Base-by-base conservation (phyloP, 2,888 invertebrate genomes). In the Thera britannica region DNA sequence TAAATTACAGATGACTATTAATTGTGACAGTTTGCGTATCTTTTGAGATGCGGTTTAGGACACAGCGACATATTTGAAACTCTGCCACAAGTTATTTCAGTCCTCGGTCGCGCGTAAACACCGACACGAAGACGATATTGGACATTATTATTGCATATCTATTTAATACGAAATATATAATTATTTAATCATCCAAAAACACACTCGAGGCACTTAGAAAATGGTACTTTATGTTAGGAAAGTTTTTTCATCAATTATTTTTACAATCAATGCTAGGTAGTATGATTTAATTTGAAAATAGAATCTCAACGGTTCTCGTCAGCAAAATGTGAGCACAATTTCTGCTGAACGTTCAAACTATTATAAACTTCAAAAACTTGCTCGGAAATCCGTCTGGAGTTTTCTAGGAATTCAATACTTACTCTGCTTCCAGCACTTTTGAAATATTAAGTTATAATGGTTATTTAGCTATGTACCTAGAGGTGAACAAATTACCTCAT, bases 11-110 rank as follows among this genome's bases (percentile, higher is more conserved):
- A 80, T 81, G 76, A 60, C 36, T 76, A 80, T 81, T 81, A 80
- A 80, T 79, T 81, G 76, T 82, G 83, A 83, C 82, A 84, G 80
- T 80, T 78, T 76, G 83, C 59, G 77, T 85, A 84, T 83, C 76
- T 82, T 83, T 75, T 78, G 79, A 84, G 85, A 86, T 86, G 83
- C 81, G 84, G 85, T 87, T 88, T 88, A 83, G 86, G 88, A 87
- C 86, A 86, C 83, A 75, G 86, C 88, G 92, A 93, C 93, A 93
- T 93, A 93, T 93, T 93, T 93, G 93, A 93, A 92, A 84, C 93
- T 83, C 84, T 93, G 93, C 93, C 93, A 93, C 88, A 75, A 83
- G 83, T 78, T 93, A 93, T 93, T 93, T 81, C 85, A 74, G 88
- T 84, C 83, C 67, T 70, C 78, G 73, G 83, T 74, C 81, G 84